phyloP scores from a whole-genome alignment of 2,113 vertebrate genomes.

The Plecotus auritus region DNA sequence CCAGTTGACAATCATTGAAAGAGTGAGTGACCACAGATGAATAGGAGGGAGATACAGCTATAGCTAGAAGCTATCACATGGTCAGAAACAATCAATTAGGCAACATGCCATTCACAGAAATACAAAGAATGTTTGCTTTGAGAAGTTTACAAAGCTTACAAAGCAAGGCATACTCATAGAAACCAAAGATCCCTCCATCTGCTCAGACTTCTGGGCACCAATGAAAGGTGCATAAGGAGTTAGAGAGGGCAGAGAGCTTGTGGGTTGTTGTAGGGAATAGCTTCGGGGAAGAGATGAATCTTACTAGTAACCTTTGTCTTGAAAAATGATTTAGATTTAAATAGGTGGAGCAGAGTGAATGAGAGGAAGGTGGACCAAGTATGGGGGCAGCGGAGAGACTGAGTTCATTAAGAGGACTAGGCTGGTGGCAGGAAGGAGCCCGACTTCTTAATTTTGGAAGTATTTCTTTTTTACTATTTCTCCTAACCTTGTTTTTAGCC shows the following conservation, averaged over 20 bases:
- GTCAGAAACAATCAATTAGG: neutral
- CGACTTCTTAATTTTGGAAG: neutral
- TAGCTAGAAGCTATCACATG: neutral
- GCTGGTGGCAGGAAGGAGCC: neutral
- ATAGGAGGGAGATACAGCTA: neutral
- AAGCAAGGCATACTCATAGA: neutral
- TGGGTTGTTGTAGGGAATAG: neutral
- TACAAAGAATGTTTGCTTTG: neutral
- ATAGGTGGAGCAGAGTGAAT: neutral
- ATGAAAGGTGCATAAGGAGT: neutral
- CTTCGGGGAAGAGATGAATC: neutral
- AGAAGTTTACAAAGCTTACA: neutral
- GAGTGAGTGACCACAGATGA: neutral
- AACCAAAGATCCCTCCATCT: neutral
- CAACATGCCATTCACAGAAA: neutral
- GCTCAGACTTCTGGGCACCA: neutral
- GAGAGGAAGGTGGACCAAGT: neutral
- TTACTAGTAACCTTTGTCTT: neutral
- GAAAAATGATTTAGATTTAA: neutral
- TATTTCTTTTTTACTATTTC: neutral
- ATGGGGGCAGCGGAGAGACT: neutral
- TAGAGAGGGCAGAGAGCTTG: neutral
- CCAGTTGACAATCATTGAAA: neutral
- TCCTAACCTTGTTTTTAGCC: neutral
- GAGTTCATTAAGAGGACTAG: neutral